A percentile compares a stretch with the other conserved stretches of the same genome.
phyloP scores from a whole-genome alignment of 2,888 invertebrate genomes.

The Chymomyza amoena region DNA sequence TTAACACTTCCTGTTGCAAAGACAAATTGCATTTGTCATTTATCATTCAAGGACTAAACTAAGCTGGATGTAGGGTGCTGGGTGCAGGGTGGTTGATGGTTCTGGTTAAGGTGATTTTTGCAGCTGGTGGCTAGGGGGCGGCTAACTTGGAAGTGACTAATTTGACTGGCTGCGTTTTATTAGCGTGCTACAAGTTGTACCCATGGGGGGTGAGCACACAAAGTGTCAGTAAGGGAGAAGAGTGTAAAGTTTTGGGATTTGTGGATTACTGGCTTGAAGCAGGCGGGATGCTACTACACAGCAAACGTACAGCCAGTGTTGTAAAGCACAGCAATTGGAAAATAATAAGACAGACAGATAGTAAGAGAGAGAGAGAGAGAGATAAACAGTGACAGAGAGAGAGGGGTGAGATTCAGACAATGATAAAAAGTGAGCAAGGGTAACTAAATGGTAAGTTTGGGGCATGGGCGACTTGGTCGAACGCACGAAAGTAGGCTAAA shows the following conservation, averaged over 20 bases:
- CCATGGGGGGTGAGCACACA: background rate
- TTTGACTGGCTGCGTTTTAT: background rate
- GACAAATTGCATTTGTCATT: background rate
- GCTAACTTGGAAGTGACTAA: too few species aligned
- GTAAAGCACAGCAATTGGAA: conserved; percentile 22
- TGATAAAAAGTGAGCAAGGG: background rate
- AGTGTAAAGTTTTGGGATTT: background rate
- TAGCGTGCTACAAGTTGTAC: background rate
- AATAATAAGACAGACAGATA: conserved; percentile 6
- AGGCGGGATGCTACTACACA: background rate
- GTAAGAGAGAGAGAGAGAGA: background rate
- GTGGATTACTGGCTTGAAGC: background rate
- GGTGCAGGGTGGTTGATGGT: conserved; percentile 2
- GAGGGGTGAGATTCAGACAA: background rate
- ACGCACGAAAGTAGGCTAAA: background rate
- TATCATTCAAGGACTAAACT: conserved; percentile 4
- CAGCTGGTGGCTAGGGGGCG: too few species aligned
- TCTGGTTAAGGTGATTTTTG: background rate
- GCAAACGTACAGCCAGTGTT: background rate
- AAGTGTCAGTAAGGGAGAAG: background rate
- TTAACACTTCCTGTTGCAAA: background rate
- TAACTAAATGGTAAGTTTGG: background rate
- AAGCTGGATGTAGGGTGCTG: conserved; percentile 1
- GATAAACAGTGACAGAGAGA: background rate
- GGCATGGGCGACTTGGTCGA: background rate